phyloP scores from a whole-genome alignment of 2,797 vertebrate species.

The Malacoctenus gilli region DNA sequence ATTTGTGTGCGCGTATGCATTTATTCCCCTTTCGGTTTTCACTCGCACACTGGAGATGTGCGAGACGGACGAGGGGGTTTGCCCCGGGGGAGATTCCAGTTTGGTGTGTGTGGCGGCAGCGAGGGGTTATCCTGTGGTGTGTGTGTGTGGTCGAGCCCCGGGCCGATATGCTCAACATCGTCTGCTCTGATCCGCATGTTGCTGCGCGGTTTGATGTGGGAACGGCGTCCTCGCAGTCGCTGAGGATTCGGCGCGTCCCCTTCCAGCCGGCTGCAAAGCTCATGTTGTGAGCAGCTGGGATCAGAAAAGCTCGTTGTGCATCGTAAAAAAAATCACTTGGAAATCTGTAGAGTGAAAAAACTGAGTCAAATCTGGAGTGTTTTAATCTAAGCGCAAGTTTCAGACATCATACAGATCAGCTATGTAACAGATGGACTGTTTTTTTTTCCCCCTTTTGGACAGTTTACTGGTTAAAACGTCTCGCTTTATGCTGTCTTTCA shows the following conservation, averaged over 20 bases:
- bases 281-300: not conserved
- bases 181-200: constrained; percentile 43
- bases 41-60: constrained; percentile 42
- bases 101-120: constrained; percentile 66
- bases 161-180: constrained; percentile 31
- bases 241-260: not conserved
- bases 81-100: constrained; percentile 76
- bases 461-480: too few species aligned
- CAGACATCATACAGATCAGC: too few species aligned
- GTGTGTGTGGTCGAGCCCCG: constrained; percentile 59
- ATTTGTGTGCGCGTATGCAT: too few species aligned
- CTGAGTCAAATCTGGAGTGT: too few species aligned
- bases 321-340: too few species aligned
- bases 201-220: constrained; percentile 53
- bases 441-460: too few species aligned
- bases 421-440: too few species aligned
- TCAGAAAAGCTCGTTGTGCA: not conserved
- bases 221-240: constrained; percentile 13
- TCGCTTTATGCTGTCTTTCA: too few species aligned
- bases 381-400: too few species aligned
- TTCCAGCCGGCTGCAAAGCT: constrained; percentile 33
- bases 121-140: constrained; percentile 63
- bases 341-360: too few species aligned
- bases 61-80: constrained; percentile 63
- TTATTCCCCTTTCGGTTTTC: constrained; percentile 24